A percentile compares a stretch with the other conserved stretches of the same genome.
These are phyloP conservation scores for Drosophila novamexicana DNA, from an alignment of 1,140 invertebrate species.

Conservation along the genomic window DNA sequence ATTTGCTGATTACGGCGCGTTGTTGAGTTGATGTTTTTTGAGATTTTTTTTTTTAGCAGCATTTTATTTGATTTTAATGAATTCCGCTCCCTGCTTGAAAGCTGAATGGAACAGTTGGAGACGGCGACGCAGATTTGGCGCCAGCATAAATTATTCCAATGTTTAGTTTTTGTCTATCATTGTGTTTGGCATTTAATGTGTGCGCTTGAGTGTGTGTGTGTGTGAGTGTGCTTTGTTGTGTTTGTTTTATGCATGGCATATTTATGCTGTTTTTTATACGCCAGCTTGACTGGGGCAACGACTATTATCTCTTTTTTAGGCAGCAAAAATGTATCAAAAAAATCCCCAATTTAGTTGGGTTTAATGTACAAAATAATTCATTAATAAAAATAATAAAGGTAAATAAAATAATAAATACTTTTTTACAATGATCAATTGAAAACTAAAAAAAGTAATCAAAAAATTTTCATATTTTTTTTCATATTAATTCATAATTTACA, in stretches of 20 bases:
- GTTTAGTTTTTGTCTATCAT: slow-evolving; percentile 33
- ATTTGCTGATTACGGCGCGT: slow-evolving; percentile 36
- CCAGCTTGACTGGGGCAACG: not conserved
- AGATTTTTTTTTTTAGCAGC: slow-evolving; percentile 37
- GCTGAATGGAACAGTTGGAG: slow-evolving; percentile 17
- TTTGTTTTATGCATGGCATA: slow-evolving; percentile 5
- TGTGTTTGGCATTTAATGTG: slow-evolving; percentile 10
- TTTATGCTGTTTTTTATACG: slow-evolving; percentile 12
- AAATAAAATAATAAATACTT: no score
- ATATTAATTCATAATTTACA: no score
- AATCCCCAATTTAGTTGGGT: no score
- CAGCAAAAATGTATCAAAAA: no score
- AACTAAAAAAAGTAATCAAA: no score
- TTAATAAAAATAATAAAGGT: no score
- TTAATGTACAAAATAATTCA: no score
- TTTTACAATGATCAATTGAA: no score
- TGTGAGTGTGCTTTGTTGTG: not conserved
- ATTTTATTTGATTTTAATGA: slow-evolving; percentile 45
- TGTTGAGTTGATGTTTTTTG: slow-evolving; percentile 19
- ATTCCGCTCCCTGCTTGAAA: slow-evolving; percentile 7
- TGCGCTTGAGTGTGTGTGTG: not conserved
- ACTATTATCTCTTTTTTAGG: slow-evolving; percentile 5
- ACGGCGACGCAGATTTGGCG: slow-evolving; percentile 36
- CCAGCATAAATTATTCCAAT: slow-evolving; percentile 46
- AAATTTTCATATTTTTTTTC: no score